Percentiles rank a stretch among this genome's conserved stretches.
Conservation (phyloP, 2,888 invertebrate species). For the Galeopsomyia nigrocyanea region DNA sequence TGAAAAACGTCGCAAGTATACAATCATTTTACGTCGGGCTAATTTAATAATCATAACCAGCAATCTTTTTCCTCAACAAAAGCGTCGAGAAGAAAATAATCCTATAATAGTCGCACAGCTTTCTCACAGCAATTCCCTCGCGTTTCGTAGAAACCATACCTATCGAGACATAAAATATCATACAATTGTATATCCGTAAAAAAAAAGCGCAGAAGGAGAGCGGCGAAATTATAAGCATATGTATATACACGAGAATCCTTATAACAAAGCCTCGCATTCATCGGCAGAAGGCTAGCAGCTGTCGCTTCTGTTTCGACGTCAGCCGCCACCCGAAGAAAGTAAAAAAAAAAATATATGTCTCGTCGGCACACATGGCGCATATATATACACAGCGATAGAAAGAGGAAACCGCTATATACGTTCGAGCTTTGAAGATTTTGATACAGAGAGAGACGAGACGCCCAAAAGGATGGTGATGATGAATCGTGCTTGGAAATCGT, state of each 20-base stretch:
- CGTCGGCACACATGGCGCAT: constrained; percentile 28
- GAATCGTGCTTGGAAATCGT: constrained; percentile 25
- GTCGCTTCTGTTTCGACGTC: constrained; percentile 29
- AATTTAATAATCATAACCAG: no score
- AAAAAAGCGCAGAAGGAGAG: constrained; percentile 19
- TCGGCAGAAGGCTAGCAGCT: constrained; percentile 29
- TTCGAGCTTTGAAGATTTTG: not conserved
- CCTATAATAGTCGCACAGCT: no score
- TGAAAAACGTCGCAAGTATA: no score
- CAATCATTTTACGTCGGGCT: no score
- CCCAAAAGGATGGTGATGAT: constrained; percentile 19
- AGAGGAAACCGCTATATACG: not conserved
- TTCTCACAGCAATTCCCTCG: no score
- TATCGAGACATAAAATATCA: not conserved
- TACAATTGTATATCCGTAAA: not conserved
- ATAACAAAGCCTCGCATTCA: constrained; percentile 23
- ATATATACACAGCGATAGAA: not conserved
- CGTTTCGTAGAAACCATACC: no score
- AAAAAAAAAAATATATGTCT: constrained; percentile 3
- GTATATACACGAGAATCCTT: constrained; percentile 25
- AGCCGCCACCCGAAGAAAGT: constrained; percentile 14
- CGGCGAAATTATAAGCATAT: constrained; percentile 19
- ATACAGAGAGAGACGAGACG: constrained; percentile 2
- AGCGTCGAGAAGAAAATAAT: no score
- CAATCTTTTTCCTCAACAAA: no score